Evolutionary conservation across 2,888 invertebrate species (phyloP).

Genomic region (Polyploca ridens): DNA sequence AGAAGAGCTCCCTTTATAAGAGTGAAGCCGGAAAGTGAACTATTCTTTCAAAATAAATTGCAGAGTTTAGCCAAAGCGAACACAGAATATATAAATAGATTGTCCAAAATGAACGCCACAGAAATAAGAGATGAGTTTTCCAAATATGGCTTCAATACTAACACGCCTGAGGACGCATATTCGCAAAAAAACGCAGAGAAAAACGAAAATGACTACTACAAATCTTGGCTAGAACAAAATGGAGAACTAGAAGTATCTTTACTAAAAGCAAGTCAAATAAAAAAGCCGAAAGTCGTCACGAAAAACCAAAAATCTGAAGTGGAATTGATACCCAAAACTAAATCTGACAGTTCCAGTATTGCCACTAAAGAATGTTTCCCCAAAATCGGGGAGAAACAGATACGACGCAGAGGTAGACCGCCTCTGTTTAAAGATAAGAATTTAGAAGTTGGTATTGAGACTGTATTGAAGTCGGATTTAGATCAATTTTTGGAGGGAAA

Average conservation of each 20-base stretch:
- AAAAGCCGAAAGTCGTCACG: conserved; percentile 54
- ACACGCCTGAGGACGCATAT: conserved; percentile 50
- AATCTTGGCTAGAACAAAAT: conserved; percentile 79
- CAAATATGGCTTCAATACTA: conserved; percentile 72
- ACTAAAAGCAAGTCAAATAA: conserved; percentile 65
- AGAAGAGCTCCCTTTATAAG: conserved; percentile 55
- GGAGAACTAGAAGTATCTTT: conserved; percentile 79
- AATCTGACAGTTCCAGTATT: conserved; percentile 40
- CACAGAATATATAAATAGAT: conserved; percentile 64
- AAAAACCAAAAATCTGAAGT: conserved; percentile 72
- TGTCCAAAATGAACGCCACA: conserved; percentile 71
- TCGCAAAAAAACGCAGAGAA: conserved; percentile 53
- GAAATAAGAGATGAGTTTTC: conserved; percentile 74
- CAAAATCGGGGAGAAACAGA: conserved; percentile 66
- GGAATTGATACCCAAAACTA: conserved; percentile 71
- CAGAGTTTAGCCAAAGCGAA: conserved; percentile 71
- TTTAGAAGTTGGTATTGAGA: conserved; percentile 71
- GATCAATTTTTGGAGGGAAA: conserved; percentile 81
- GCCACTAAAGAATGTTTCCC: conserved; percentile 55
- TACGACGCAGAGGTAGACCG: conserved; percentile 68
- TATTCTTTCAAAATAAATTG: conserved; percentile 73
- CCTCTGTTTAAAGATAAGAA: conserved; percentile 77
- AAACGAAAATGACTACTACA: conserved; percentile 76
- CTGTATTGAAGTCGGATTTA: conserved; percentile 75
- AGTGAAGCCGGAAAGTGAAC: conserved; percentile 76